These are phyloP conservation scores for Cheilinus undulatus DNA, from an alignment of 2,113 vertebrate species.

Conservation along the genomic window DNA sequence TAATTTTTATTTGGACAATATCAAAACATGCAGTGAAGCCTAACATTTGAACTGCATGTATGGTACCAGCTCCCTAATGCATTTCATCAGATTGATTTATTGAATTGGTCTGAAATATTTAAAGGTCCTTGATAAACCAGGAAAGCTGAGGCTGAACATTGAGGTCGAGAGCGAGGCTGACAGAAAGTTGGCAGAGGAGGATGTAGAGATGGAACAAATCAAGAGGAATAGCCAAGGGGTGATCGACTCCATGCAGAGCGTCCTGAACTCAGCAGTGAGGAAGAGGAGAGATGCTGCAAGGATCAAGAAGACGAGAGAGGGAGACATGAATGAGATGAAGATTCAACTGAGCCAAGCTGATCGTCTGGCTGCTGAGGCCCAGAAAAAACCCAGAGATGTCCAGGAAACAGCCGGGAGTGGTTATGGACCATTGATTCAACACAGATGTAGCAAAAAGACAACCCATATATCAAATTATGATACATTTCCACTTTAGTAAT, in stretches of 20 bases:
- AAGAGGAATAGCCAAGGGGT: slow-evolving; percentile 85
- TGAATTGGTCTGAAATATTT: slow-evolving; percentile 24
- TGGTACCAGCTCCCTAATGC: background rate
- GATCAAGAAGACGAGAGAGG: slow-evolving; percentile 88
- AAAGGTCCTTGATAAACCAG: background rate
- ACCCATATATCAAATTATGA: background rate
- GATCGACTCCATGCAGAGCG: slow-evolving; percentile 83
- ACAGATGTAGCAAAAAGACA: background rate
- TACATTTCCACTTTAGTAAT: background rate
- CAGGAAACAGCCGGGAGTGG: slow-evolving; percentile 12
- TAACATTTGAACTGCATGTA: slow-evolving; percentile 6
- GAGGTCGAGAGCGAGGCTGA: slow-evolving; percentile 38
- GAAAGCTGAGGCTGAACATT: slow-evolving; percentile 17
- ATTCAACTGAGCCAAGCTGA: slow-evolving; percentile 79
- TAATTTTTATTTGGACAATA: background rate
- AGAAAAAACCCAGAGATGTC: slow-evolving; percentile 17
- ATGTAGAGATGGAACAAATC: slow-evolving; percentile 83
- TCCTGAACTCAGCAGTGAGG: slow-evolving; percentile 82
- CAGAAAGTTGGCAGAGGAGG: slow-evolving; percentile 39
- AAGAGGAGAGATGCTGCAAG: slow-evolving; percentile 82
- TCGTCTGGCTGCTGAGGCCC: background rate
- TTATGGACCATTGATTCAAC: background rate
- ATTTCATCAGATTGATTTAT: slow-evolving; percentile 38
- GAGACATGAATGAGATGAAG: slow-evolving; percentile 75
- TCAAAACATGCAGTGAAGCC: background rate